Evolutionary conservation across 2,888 invertebrate genomes (phyloP).

Genomic region (Torymus aiolomorphi): DNA sequence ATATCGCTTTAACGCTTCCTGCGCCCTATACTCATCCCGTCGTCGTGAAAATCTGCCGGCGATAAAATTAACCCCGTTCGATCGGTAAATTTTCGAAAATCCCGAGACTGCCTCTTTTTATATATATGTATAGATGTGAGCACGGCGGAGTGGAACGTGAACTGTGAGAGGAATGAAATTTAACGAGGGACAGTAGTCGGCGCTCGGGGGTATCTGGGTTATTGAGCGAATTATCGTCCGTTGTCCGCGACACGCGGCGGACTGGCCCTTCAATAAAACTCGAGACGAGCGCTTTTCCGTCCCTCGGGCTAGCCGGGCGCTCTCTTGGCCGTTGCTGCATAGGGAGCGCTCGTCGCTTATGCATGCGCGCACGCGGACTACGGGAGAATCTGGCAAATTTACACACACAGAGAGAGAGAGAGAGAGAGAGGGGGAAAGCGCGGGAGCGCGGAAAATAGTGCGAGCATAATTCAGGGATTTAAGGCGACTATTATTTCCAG

Average conservation of each 20-base stretch:
- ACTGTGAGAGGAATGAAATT: conserved; percentile 26
- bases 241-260: conserved; percentile 6
- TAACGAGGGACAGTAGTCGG: conserved; percentile 32
- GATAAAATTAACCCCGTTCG: conserved; percentile 5
- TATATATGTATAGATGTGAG: too few species aligned
- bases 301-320: too few species aligned
- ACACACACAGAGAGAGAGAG: conserved; percentile 5
- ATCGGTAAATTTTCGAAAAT: conserved; percentile 17
- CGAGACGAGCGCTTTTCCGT: too few species aligned
- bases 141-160: too few species aligned
- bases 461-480: conserved; percentile 51
- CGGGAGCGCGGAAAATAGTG: conserved; percentile 36
- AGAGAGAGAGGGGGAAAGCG: too few species aligned
- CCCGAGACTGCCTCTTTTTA: too few species aligned
- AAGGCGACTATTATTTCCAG: conserved; percentile 51
- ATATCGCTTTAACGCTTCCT: too few species aligned
- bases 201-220: conserved; percentile 13
- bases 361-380: background rate
- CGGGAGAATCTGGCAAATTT: conserved; percentile 24
- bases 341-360: background rate
- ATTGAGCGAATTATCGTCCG: conserved; percentile 28
- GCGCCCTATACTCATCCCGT: too few species aligned
- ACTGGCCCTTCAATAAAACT: too few species aligned
- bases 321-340: too few species aligned
- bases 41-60: background rate